Conservation (phyloP, 2,888 invertebrate species). For the Apamea anceps region DNA sequence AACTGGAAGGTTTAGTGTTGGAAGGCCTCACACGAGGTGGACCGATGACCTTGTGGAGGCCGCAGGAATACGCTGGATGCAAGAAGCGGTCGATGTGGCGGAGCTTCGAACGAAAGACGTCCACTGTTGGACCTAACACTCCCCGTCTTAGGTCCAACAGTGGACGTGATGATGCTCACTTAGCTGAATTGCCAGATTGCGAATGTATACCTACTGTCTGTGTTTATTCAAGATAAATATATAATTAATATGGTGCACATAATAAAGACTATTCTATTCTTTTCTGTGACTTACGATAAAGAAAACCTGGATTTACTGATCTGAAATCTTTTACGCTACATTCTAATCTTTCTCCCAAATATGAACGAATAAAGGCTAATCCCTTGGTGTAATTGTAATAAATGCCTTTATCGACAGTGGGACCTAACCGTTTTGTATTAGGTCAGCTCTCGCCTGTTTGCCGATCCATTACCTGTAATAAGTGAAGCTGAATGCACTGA, state of each 20-base stretch:
- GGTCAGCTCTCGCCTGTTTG: neutral
- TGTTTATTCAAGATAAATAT: neutral
- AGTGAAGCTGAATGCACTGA: neutral
- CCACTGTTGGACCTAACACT: no score
- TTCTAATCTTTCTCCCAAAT: neutral
- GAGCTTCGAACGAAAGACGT: neutral
- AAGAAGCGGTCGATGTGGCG: neutral
- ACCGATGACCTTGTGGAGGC: neutral
- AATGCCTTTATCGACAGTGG: neutral
- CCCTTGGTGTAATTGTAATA: neutral
- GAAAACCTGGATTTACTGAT: neutral
- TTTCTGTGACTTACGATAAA: neutral
- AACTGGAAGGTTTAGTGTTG: no score
- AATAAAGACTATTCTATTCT: no score
- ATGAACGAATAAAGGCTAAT: neutral
- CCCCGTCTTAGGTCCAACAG: no score
- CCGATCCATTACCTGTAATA: neutral
- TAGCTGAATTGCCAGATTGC: neutral
- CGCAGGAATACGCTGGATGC: neutral
- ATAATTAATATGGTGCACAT: no score
- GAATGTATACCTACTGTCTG: neutral
- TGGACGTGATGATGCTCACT: neutral
- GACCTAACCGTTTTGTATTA: neutral
- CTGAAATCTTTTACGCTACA: neutral
- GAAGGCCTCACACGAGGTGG: neutral